These are phyloP conservation scores for Otocyon megalotis DNA, from an alignment of 2,113 vertebrate species.

Conservation along the genomic window DNA sequence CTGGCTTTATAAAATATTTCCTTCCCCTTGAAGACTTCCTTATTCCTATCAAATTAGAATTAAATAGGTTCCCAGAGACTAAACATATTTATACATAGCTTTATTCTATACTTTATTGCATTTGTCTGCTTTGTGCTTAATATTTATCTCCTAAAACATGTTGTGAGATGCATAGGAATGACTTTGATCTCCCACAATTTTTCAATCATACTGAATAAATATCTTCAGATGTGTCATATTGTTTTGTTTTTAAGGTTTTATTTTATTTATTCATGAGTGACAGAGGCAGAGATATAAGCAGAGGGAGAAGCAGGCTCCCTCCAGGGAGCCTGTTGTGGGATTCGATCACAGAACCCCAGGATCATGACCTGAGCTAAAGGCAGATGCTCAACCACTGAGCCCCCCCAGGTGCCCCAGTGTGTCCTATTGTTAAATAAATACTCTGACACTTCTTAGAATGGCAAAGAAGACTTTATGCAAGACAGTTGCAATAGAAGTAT, in stretches of 20 bases:
- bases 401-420: not conserved
- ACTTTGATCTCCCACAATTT: not conserved
- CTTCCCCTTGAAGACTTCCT: not conserved
- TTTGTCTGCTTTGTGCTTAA: not conserved
- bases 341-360: too few relatives aligned
- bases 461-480: not conserved
- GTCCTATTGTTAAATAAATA: not conserved
- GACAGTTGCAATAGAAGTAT: not conserved
- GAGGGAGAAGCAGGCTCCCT: too few relatives aligned
- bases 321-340: too few relatives aligned
- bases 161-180: not conserved
- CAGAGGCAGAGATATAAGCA: too few relatives aligned
- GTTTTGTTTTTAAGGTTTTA: not conserved
- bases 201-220: not conserved
- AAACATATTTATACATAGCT: conserved; percentile 8
- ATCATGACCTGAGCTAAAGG: too few relatives aligned
- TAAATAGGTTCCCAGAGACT: not conserved
- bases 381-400: too few relatives aligned
- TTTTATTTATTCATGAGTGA: too few relatives aligned
- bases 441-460: not conserved
- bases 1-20: not conserved
- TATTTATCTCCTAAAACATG: conserved; percentile 35
- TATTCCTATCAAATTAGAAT: not conserved
- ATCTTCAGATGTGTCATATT: not conserved
- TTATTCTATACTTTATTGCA: not conserved